These are phyloP conservation scores for Odontomachus brunneus DNA, from an alignment of 1,140 invertebrate species.

Conservation along the genomic window DNA sequence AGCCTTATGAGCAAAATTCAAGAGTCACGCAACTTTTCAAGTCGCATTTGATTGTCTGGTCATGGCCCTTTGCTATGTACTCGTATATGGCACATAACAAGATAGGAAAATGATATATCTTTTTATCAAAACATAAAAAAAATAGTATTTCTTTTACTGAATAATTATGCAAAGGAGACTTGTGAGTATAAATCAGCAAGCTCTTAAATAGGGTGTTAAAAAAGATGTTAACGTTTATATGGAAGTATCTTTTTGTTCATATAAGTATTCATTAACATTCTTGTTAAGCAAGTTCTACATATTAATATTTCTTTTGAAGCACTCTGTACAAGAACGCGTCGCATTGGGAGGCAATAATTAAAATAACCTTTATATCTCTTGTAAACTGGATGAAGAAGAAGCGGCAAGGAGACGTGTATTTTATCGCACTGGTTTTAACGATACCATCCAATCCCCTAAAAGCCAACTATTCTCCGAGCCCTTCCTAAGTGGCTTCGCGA, in stretches of 20 bases:
- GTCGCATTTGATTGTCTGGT: neutral
- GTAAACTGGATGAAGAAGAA: neutral
- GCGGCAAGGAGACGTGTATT: neutral
- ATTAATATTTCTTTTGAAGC: no score
- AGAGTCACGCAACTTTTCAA: neutral
- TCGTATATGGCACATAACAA: neutral
- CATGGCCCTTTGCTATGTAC: neutral
- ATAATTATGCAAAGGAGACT: constrained; percentile 7
- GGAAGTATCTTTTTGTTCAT: no score
- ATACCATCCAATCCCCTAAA: constrained; percentile 23
- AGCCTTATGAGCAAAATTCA: constrained; percentile 1
- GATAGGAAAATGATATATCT: neutral
- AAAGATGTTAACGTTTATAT: no score
- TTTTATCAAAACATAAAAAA: neutral
- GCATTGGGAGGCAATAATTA: constrained; percentile 37
- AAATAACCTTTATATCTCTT: neutral
- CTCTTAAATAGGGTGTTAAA: no score
- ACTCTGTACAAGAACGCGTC: neutral
- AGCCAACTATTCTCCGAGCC: constrained; percentile 20
- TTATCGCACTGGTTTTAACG: constrained; percentile 37
- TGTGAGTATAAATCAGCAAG: neutral
- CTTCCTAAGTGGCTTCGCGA: constrained; percentile 62
- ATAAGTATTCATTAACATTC: no score
- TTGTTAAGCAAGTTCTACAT: no score
- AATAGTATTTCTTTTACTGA: neutral